Evolutionary conservation across 2,797 vertebrate species (phyloP).

Genomic region (Acestrorhynchus altus): DNA sequence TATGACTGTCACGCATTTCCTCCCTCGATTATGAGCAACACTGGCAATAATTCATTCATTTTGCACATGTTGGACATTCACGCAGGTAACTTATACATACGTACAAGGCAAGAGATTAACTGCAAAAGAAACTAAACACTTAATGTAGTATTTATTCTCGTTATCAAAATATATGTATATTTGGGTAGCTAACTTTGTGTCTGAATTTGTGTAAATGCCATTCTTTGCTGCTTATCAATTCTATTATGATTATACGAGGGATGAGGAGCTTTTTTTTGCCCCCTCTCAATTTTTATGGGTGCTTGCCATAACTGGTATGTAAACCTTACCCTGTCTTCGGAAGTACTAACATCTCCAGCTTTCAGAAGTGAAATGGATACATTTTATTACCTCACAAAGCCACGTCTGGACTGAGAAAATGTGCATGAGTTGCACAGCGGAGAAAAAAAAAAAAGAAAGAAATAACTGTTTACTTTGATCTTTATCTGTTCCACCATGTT

Average conservation of each 20-base stretch:
- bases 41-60: constrained; percentile 79
- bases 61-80: constrained; percentile 87
- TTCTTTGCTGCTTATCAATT: constrained; percentile 78
- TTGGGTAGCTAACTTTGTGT: constrained; percentile 84
- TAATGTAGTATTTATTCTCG: constrained; percentile 79
- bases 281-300: constrained; percentile 71
- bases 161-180: constrained; percentile 80
- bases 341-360: constrained; percentile 66
- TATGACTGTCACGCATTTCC: constrained; percentile 97
- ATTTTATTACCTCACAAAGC: constrained; percentile 78
- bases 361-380: constrained; percentile 68
- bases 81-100: constrained; percentile 77
- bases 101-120: constrained; percentile 66
- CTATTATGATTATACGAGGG: constrained; percentile 53
- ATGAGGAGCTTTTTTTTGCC: constrained; percentile 52
- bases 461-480: constrained; percentile 65
- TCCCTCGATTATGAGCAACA: constrained; percentile 89
- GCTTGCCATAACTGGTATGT: constrained; percentile 71
- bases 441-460: constrained; percentile 28
- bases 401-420: constrained; percentile 58
- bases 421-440: constrained; percentile 68
- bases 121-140: constrained; percentile 71
- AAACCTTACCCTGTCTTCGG: constrained; percentile 69
- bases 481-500: constrained; percentile 47
- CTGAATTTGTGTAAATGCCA: constrained; percentile 75